Conservation (phyloP, 1,140 invertebrate species). For the Goniozus legneri region DNA sequence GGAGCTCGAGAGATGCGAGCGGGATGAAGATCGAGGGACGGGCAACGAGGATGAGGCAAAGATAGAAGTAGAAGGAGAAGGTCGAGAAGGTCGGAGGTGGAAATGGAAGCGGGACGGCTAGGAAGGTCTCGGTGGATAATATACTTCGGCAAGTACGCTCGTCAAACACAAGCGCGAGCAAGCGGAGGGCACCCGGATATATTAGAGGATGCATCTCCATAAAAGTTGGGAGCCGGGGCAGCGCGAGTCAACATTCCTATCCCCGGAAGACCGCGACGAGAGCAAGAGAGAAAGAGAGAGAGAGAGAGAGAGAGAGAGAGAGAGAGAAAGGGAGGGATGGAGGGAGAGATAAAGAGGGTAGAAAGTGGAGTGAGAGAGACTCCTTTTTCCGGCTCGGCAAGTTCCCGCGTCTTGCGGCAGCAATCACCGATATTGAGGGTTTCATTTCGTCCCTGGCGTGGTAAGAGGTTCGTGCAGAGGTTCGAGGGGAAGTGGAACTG, state of each 20-base stretch:
- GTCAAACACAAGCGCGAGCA: conserved; percentile 55
- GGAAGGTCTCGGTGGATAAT: conserved; percentile 45
- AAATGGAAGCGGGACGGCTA: conserved; percentile 20
- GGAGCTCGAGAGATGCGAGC: conserved; percentile 1
- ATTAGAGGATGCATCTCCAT: conserved; percentile 55
- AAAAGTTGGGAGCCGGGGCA: conserved; percentile 49
- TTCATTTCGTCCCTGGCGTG: conserved; percentile 48
- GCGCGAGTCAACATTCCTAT: conserved; percentile 51
- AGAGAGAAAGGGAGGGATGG: not conserved
- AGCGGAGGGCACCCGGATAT: conserved; percentile 47
- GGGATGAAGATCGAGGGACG: not conserved
- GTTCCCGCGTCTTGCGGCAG: conserved; percentile 48
- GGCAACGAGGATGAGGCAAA: conserved; percentile 1
- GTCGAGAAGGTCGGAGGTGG: conserved; percentile 21
- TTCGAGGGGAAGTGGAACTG: conserved; percentile 5
- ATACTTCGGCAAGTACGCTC: conserved; percentile 53
- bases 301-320: not conserved
- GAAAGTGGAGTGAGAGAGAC: conserved; percentile 6
- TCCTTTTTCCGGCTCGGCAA: conserved; percentile 33
- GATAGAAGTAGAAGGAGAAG: conserved; percentile 21
- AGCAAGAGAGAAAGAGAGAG: conserved; percentile 7
- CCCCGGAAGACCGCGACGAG: conserved; percentile 21
- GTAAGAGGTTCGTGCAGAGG: conserved; percentile 23
- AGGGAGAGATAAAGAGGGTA: not conserved
- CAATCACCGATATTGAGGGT: conserved; percentile 56